A percentile compares a stretch with the other conserved stretches of the same genome.
Evolutionary conservation across 2,113 vertebrate genomes (phyloP).

Genomic region (Alligator mississippiensis): DNA sequence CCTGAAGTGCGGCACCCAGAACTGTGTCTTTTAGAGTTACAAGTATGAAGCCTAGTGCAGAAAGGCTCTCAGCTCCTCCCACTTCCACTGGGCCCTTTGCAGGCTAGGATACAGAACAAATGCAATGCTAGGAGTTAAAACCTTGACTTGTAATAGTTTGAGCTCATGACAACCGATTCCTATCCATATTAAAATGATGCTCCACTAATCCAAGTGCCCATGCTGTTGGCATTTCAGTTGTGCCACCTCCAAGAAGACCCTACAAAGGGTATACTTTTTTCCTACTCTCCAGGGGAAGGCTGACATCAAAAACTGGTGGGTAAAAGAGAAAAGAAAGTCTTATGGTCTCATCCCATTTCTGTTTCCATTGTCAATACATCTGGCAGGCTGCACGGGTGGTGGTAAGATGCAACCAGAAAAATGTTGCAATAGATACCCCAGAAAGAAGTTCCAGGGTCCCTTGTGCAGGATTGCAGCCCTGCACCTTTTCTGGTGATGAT

Average conservation of each 20-base stretch:
- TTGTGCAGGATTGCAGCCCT: background rate
- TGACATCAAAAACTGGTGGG: background rate
- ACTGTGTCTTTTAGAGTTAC: background rate
- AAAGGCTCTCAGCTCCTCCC: background rate
- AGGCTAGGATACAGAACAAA: background rate
- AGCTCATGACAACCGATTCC: background rate
- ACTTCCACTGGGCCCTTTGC: background rate
- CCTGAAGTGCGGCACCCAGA: no score
- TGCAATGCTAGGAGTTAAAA: background rate
- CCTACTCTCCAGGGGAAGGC: no score
- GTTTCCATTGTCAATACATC: background rate
- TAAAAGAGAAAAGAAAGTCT: background rate
- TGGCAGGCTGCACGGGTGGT: background rate
- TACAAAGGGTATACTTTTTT: no score
- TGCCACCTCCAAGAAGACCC: background rate
- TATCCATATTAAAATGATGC: background rate
- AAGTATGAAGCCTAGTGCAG: background rate
- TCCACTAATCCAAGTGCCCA: no score
- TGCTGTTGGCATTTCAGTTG: background rate
- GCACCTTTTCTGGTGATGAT: background rate
- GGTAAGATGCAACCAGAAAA: background rate
- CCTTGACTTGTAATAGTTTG: background rate
- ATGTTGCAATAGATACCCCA: background rate
- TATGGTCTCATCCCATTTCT: background rate
- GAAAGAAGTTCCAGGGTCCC: background rate